Evolutionary conservation across 2,797 vertebrate genomes (phyloP), one percentile per base, ranked within the genome.

Genomic region (Pseudopleuronectes americanus): DNA sequence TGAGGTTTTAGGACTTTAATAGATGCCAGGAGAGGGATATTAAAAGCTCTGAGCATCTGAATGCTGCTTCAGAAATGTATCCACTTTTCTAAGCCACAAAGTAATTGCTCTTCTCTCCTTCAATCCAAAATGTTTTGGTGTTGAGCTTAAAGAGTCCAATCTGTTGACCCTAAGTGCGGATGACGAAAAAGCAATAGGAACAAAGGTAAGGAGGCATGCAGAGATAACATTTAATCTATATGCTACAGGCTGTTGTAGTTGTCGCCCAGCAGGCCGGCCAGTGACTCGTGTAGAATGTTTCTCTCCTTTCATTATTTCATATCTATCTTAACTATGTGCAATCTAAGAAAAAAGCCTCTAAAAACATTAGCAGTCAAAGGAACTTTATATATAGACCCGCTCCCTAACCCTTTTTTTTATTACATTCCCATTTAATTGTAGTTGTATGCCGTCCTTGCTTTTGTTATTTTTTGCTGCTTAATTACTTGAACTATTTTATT

Each of bases 401-500:
- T 54, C 72, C 36, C 51, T 56, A 53, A 70, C 73, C 69, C 52
- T 7, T 54, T 76, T 54, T 76, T 78, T 74, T 74, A 74, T 76
- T 57, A 33, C 52, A 55, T 51, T 33, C 16, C 21, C 3, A 3
- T 43, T 68, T 68, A 16, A 64, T 68, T 78, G 53, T 66, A 22
- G 8, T 57, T 52, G 23, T 23, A 36, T 53, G 36, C 12, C 1
- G 1, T 55, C 69, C 48, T 47, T 63, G 28, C 19, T 58, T 17
- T 57, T 77, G 59, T 78, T 72, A 72, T 71, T 79, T 66, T 69
- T 28, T 48, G 58, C 64, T 41, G n/a, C 76, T 76, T 79, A 83
- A 84, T 80, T 72, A 57, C 57, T 53, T 54, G 41, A 73, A 68
- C 57, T 26, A 76, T 80, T 85, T 83, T 79, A 71, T 73, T 77